These are phyloP conservation scores for Acrocephalus arundinaceus DNA, from an alignment of 2,113 vertebrate genomes.

Conservation along the genomic window DNA sequence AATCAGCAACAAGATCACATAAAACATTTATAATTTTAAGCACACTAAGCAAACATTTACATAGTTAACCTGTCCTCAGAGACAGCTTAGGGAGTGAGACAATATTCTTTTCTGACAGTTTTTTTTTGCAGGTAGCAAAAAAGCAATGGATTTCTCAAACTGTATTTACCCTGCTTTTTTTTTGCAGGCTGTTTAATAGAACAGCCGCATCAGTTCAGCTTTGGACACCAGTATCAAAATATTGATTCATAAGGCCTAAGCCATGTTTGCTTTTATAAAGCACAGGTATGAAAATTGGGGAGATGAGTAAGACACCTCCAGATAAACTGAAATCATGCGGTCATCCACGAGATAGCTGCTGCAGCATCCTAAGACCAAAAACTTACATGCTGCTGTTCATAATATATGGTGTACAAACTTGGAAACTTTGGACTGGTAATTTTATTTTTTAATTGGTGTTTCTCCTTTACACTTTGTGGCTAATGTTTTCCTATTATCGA, in stretches of 20 bases:
- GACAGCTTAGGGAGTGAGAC: not conserved
- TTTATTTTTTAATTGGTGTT: constrained; percentile 35
- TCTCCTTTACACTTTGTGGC: constrained; percentile 70
- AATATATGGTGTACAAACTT: not conserved
- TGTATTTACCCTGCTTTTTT: too few species aligned
- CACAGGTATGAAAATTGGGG: not conserved
- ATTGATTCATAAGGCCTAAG: not conserved
- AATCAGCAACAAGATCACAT: not conserved
- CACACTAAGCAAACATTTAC: not conserved
- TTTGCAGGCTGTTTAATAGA: not conserved
- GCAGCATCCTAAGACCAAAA: not conserved
- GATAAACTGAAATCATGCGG: constrained; percentile 12
- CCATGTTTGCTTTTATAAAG: not conserved
- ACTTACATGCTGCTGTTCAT: not conserved
- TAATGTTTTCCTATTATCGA: constrained; percentile 77
- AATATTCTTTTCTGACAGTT: not conserved
- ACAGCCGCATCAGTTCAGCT: not conserved
- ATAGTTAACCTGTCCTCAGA: not conserved
- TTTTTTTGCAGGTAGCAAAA: not conserved
- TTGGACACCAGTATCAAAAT: not conserved
- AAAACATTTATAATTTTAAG: not conserved
- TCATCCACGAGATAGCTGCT: not conserved
- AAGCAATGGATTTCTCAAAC: too few species aligned
- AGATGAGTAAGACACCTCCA: constrained; percentile 4
- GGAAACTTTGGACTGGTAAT: not conserved